Percentiles rank a stretch among this genome's conserved stretches.
phyloP scores from a whole-genome alignment of 2,888 invertebrate genomes.

The Leucozona laternaria region DNA sequence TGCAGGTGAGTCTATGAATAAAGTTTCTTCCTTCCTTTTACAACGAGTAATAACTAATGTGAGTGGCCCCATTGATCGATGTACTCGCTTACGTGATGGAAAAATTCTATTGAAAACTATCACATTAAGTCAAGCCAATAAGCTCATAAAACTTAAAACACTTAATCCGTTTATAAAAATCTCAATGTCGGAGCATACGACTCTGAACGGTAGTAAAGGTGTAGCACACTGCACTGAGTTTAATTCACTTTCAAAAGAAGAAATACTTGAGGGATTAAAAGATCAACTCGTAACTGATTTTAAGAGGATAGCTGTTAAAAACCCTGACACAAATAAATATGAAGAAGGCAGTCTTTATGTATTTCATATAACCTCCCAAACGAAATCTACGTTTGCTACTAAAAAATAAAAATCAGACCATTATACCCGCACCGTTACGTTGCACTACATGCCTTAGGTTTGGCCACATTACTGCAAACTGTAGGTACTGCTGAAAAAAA shows the following conservation, averaged over 20 bases:
- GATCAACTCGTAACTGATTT: not conserved
- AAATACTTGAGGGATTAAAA: slow-evolving; percentile 8
- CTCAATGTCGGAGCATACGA: no score
- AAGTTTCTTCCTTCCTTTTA: no score
- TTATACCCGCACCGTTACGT: not conserved
- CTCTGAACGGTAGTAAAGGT: no score
- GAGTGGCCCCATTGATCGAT: slow-evolving; percentile 1
- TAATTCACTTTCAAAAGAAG: not conserved
- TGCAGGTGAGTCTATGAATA: no score
- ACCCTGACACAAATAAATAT: no score
- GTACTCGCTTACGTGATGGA: slow-evolving; percentile 3
- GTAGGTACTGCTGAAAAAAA: not conserved
- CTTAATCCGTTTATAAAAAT: not conserved
- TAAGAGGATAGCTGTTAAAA: slow-evolving; percentile 3
- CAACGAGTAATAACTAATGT: no score
- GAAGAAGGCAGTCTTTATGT: no score
- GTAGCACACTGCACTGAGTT: no score
- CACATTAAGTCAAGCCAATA: not conserved
- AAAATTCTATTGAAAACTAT: not conserved
- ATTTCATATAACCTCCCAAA: no score
- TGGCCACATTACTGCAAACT: not conserved
- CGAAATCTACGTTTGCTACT: not conserved
- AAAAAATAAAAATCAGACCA: not conserved
- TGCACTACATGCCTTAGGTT: not conserved
- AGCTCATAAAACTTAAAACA: not conserved